A percentile compares a stretch with the other conserved stretches of the same genome.
phyloP scores from a whole-genome alignment of 2,113 vertebrate species.

The Casuarius casuarius region DNA sequence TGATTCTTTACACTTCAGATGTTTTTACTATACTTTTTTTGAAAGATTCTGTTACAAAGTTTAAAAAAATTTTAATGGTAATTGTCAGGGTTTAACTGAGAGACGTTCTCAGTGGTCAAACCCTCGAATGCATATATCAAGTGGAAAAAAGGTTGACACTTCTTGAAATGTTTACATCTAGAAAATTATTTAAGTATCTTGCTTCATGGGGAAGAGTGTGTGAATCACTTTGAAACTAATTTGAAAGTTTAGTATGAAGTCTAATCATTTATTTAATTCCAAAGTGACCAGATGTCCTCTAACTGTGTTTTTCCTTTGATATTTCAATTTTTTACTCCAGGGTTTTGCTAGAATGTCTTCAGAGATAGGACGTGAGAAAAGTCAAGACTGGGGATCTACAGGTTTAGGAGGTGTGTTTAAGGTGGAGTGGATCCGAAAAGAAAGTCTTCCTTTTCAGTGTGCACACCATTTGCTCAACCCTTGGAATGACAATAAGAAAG shows the following conservation, averaged over 20 bases:
- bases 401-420: conserved; percentile 89
- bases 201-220: not conserved
- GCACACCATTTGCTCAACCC: conserved; percentile 89
- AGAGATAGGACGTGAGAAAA: conserved; percentile 82
- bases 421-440: conserved; percentile 91
- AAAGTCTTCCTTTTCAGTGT: conserved; percentile 87
- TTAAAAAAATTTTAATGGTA: not conserved
- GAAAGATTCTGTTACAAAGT: not conserved
- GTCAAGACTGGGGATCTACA: conserved; percentile 88
- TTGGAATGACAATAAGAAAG: conserved; percentile 93
- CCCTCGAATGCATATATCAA: not conserved
- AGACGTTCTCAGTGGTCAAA: not conserved
- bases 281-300: accelerated
- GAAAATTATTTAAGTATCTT: not conserved
- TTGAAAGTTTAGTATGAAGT: not conserved
- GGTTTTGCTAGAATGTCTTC: conserved; percentile 93
- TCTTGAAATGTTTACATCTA: no score
- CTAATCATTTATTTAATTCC: not conserved
- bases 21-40: not conserved
- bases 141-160: not conserved
- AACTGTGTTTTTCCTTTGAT: not conserved
- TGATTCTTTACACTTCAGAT: not conserved
- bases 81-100: not conserved
- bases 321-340: conserved; percentile 68
- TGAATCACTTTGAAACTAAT: not conserved